A percentile compares a stretch with the other conserved stretches of the same genome.
These are phyloP conservation scores for Carassius carassius DNA, from an alignment of 2,113 vertebrate species.

Conservation along the genomic window DNA sequence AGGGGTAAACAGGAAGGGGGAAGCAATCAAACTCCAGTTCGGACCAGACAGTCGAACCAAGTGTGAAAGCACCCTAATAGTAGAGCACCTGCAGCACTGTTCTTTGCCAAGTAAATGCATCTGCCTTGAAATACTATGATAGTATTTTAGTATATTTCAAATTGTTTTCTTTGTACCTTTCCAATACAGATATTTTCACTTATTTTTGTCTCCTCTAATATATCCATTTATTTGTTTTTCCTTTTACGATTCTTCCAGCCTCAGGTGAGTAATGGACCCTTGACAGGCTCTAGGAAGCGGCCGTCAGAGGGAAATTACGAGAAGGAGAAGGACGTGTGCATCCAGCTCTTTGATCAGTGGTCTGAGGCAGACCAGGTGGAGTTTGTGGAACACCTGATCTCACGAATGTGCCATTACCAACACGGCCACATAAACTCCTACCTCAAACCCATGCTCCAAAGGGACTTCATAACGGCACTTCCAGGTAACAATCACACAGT, in stretches of 20 bases:
- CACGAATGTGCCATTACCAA: conserved; percentile 99
- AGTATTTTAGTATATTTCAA: not conserved
- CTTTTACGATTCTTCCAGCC: not conserved
- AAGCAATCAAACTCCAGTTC: no score
- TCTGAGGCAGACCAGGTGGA: conserved; percentile 98
- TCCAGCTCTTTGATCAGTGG: conserved; percentile 98
- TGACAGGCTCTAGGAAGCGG: conserved; percentile 93
- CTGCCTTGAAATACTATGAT: not conserved
- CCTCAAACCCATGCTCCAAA: conserved; percentile 99
- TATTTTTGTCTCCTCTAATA: not conserved
- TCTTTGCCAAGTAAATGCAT: not conserved
- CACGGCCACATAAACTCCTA: conserved; percentile 99
- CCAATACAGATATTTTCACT: not conserved
- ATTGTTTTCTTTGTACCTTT: not conserved
- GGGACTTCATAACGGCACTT: conserved; percentile 97
- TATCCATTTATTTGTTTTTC: not conserved
- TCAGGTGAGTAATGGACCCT: conserved; percentile 93
- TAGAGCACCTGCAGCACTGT: no score
- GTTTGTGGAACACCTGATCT: conserved; percentile 98
- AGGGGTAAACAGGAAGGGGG: no score
- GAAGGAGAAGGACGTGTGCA: conserved; percentile 98
- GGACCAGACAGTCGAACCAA: no score
- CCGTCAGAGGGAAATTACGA: conserved; percentile 97
- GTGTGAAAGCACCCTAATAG: no score
- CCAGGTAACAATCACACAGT: conserved; percentile 78